Base-by-base conservation (phyloP, 2,888 invertebrate species). In the Ectropis crepuscularia region DNA sequence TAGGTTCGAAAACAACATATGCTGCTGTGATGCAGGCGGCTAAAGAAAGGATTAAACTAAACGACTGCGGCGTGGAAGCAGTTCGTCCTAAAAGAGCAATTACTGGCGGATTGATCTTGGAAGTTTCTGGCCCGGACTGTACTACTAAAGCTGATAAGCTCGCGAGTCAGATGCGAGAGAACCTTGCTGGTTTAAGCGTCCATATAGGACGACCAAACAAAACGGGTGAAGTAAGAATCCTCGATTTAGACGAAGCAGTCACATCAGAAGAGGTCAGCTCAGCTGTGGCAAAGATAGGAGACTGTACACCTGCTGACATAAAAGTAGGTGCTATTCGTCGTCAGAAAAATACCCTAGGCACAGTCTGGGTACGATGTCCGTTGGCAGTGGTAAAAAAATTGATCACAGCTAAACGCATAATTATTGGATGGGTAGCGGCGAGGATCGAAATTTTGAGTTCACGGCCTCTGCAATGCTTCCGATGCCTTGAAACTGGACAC, bases 101-200 rank as follows among this genome's bases (percentile, higher is more conserved):
- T 6, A 43, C 43, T 8, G 43, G 43, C n/a, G 43, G 43, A 6
- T n/a, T 43, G n/a, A 43, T 43, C n/a, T 2, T 43, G 43, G 43
- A 43, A n/a, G 5, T 43, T 5, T n/a, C 43, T 43, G 43, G 43
- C 0, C n/a, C 10, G 0, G 43, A 43, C n/a, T 43, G 43, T 5
- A n/a, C 43, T n/a, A n/a, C n/a, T 10, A 43, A 43, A 43, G 43
- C 43, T 43, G 43, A 43, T n/a, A n/a, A 9, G n/a, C 43, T 43
- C 0, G 43, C 43, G 6, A 43, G 10, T n/a, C 9, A n/a, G n/a
- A 43, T 43, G 43, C 43, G n/a, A 43, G 43, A 43, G 6, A 8
- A n/a, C 9, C n/a, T 43, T 6, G 11, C 43, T 4, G 43, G n/a
- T n/a, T n/a, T 43, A n/a, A n/a, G 11, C 43, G 43, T 43, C 5